A percentile compares a stretch with the other conserved stretches of the same genome.
phyloP scores from a whole-genome alignment of 1,140 invertebrate species.

The Halictus rubicundus region DNA sequence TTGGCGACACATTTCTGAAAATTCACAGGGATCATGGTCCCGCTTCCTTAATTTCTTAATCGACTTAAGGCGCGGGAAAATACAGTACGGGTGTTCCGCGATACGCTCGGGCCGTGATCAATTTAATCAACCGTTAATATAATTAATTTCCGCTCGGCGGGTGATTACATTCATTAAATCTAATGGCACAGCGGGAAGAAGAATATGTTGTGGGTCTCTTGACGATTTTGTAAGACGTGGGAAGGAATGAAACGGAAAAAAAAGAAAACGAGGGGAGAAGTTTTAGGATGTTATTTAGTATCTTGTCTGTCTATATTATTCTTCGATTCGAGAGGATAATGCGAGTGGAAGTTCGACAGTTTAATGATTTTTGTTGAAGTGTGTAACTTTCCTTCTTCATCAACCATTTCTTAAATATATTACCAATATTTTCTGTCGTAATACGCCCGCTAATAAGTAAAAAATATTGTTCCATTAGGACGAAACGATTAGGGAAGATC shows the following conservation, averaged over 20 bases:
- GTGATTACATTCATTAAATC: conserved; percentile 32
- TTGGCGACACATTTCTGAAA: no score
- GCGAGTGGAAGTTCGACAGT: no score
- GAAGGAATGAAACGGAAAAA: not conserved
- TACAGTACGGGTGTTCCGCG: not conserved
- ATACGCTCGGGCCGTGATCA: not conserved
- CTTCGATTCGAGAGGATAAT: not conserved
- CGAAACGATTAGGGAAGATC: no score
- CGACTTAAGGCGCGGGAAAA: not conserved
- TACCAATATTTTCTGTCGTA: no score
- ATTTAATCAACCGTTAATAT: conserved; percentile 38
- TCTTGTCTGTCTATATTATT: not conserved
- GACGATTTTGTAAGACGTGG: not conserved
- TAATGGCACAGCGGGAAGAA: not conserved
- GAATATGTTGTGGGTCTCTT: not conserved
- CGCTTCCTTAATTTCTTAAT: not conserved
- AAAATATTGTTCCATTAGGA: no score
- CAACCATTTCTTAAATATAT: no score
- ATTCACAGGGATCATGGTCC: no score
- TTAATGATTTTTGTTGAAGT: no score
- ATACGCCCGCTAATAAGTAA: no score
- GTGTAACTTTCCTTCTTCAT: no score
- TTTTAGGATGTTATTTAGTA: not conserved
- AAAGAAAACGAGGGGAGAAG: no score
- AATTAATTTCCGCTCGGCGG: conserved; percentile 14